Base-by-base conservation (phyloP, 2,888 invertebrate genomes). In the Oscheius sp. region DNA sequence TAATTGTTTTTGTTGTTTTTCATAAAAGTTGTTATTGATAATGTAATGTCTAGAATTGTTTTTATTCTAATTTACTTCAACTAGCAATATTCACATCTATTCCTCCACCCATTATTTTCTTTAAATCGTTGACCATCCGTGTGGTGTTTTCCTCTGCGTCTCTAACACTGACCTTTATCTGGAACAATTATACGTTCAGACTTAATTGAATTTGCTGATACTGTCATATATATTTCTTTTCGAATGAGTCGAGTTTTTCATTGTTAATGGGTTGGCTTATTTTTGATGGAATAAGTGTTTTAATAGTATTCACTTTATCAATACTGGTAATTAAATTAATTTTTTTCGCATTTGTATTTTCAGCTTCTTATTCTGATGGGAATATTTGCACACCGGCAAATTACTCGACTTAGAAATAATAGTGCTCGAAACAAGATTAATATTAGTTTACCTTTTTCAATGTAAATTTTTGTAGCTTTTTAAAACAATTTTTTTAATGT, bases 361-460 rank as follows among this genome's bases (percentile, higher is more conserved):
- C 71, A 80, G 78, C 44, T 75, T 8, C n/a, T 80, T 24, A 74
- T 80, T 38, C 64, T 77, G 49, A 56, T 71, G 33, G 67, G 47
- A 12, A 77, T 80, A 28, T 76, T 80, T 62, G 72, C 66, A 0
- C 71, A 75, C 47, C 75, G 84, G 2, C 84, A 84, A 64, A 82
- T 83, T 17, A 71, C 71, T 30, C 76, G 84, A n/a, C 74, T 79
- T 26, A 76, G 83, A 22, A 72, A 75, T 51, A 84, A 84, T 64
- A 80, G 71, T 54, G 78, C 79, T 8, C 66, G 83, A 45, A 75
- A 79, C 26, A 71, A 72, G 32, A 77, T 82, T 17, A 66, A 70
- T 17, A 81, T 82, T 50, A 54, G 69, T 45, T 71, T 65, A 20
- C 50, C 63, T 26, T 64, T 67, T 24, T 67, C 67, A 24, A 61